phyloP scores from a whole-genome alignment of 2,113 vertebrate species.

The Emydocephalus ijimae region DNA sequence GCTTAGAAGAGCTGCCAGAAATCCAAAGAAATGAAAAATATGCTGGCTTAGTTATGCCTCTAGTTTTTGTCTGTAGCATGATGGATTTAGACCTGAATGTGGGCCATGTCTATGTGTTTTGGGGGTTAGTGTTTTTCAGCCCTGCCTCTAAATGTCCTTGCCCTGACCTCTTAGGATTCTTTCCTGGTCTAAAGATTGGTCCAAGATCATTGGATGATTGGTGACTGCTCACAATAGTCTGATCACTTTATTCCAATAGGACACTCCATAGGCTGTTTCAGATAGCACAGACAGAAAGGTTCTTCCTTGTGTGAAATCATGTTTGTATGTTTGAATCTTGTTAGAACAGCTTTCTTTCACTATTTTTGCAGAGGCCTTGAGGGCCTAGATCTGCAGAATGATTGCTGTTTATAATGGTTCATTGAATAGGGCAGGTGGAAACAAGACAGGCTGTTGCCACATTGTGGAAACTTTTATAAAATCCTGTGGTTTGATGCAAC shows the following conservation, averaged over 20 bases:
- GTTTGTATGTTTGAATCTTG: slow-evolving; percentile 28
- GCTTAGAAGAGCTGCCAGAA: background rate
- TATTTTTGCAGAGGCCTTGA: background rate
- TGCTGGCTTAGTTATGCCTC: background rate
- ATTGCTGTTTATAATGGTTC: background rate
- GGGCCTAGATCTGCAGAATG: background rate
- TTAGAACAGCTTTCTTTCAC: background rate
- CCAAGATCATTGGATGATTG: background rate
- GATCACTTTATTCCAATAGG: background rate
- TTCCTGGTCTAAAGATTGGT: background rate
- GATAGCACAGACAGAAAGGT: slow-evolving; percentile 30
- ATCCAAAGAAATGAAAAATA: background rate
- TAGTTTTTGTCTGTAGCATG: background rate
- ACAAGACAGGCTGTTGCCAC: background rate
- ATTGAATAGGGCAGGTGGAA: background rate
- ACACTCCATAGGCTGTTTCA: background rate
- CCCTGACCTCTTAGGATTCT: background rate
- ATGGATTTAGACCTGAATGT: background rate
- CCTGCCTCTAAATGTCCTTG: background rate
- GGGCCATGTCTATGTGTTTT: background rate
- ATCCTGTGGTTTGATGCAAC: background rate
- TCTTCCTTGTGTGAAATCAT: slow-evolving; percentile 50
- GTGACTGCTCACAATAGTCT: background rate
- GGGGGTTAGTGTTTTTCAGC: background rate
- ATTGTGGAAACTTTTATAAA: background rate